phyloP scores from a whole-genome alignment of 2,797 vertebrate species.

The Gouania willdenowi region DNA sequence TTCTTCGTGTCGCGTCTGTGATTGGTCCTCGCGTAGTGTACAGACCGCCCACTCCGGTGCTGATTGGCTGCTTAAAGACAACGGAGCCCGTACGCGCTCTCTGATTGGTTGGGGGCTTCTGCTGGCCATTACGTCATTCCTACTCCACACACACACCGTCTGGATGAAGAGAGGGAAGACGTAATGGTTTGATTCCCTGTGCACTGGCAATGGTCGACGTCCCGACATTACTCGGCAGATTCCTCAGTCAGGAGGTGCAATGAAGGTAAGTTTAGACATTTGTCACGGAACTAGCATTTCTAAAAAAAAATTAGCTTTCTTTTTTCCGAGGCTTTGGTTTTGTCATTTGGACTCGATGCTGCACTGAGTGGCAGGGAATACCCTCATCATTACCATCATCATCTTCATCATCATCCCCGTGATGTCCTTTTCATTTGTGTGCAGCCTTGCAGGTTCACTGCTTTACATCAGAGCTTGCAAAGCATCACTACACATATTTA shows the following conservation, averaged over 20 bases:
- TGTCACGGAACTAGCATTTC: background rate
- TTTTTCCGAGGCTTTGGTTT: background rate
- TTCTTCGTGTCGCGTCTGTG: conserved; percentile 31
- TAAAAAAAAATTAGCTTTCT: too few relatives aligned
- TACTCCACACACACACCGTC: conserved; percentile 60
- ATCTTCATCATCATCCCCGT: too few relatives aligned
- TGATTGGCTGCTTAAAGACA: conserved; percentile 74
- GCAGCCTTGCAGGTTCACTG: too few relatives aligned
- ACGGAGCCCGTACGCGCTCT: conserved; percentile 29
- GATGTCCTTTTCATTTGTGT: conserved; percentile 7
- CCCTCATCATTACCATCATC: too few relatives aligned
- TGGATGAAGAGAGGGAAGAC: conserved; percentile 73
- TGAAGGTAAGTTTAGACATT: conserved; percentile 71
- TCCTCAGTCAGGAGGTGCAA: conserved; percentile 68
- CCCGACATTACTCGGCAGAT: conserved; percentile 62
- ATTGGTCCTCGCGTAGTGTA: conserved; percentile 47
- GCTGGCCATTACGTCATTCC: conserved; percentile 74
- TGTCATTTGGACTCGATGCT: conserved; percentile 22
- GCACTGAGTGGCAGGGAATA: conserved; percentile 23
- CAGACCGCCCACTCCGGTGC: conserved; percentile 47
- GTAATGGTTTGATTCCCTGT: conserved; percentile 76
- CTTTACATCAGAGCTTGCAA: conserved; percentile 16
- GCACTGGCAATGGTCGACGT: conserved; percentile 72
- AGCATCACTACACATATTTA: background rate
- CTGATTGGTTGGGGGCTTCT: conserved; percentile 63